Evolutionary conservation across 1,140 invertebrate species (phyloP), one percentile per base, ranked within the genome.

Genomic region (Aradophagus sp.): DNA sequence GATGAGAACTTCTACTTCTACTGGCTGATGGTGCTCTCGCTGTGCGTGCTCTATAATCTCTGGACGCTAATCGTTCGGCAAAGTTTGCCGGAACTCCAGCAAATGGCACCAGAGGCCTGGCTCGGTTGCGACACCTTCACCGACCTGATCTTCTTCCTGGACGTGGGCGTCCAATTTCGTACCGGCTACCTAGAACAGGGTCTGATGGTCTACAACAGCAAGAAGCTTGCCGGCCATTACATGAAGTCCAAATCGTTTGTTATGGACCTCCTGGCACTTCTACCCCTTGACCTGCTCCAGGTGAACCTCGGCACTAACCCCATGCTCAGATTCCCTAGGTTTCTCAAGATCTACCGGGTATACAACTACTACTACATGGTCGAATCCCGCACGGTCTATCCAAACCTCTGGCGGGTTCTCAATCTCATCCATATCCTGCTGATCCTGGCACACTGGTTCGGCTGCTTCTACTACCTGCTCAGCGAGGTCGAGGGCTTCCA

Each of bases 171-270:
- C 26, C 96, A 98, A 83, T 92, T 98, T 73, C 88, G 96, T 35
- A 98, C 97, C 17, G 96, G 96, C n/a, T 98, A 97, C 80, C 87
- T 98, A 55, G 95, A 98, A 81, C 95, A 97, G 81, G 97, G 96
- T 8, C 88, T 97, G 5, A 95, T 97, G 91, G 95, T 92, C 5
- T 97, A 96, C 84, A 93, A 98, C 79, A 93, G 91, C 39, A 92
- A 90, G 77, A 97, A 97, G 79, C 86, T 98, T 29, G 93, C 94
- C 16, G 90, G 90, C 36, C 95, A 97, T 78, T 98, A 98, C 83
- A 85, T 96, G 27, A 89, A 90, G 35, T 97, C 95, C 16, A 91
- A 90, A 69, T 89, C 91, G 44, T 97, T 98, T 78, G 84, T 95
- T n/a, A 83, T 97, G 50, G 97, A 98, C 83, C 84, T 97, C 26